Evolutionary conservation across 2,113 vertebrate genomes (phyloP).

Genomic region (Cricetomys ansorgei): DNA sequence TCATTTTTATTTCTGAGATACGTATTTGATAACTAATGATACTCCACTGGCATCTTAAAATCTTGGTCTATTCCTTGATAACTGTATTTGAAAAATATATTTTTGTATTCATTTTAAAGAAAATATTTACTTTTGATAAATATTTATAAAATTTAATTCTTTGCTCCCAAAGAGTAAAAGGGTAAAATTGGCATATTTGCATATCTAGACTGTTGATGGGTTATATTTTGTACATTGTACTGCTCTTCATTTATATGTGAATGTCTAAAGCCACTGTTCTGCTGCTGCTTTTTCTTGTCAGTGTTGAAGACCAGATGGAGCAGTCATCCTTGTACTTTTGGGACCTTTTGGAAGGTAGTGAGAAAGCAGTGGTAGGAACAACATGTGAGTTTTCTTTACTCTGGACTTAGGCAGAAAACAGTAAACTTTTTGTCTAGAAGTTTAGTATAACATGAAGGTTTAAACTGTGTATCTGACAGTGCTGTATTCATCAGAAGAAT

Average conservation of each 20-base stretch:
- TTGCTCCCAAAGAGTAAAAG: slow-evolving; percentile 47
- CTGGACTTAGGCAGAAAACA: slow-evolving; percentile 40
- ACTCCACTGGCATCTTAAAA: neutral
- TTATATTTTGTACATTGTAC: neutral
- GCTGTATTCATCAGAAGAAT: neutral
- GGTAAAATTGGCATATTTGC: neutral
- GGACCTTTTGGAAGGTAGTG: slow-evolving; percentile 95
- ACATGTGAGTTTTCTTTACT: slow-evolving; percentile 91
- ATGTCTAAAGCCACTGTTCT: slow-evolving; percentile 70
- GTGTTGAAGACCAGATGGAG: slow-evolving; percentile 95
- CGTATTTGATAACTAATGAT: neutral
- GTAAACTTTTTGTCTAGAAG: slow-evolving; percentile 9
- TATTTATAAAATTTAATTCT: neutral
- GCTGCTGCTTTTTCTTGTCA: slow-evolving; percentile 81
- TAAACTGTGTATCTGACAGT: slow-evolving; percentile 39
- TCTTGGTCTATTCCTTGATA: slow-evolving; percentile 33
- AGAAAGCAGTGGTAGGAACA: slow-evolving; percentile 94
- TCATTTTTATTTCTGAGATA: neutral
- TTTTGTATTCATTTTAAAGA: slow-evolving; percentile 40
- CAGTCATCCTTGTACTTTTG: slow-evolving; percentile 91
- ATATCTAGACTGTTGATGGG: neutral
- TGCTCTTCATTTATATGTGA: neutral
- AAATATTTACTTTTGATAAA: slow-evolving; percentile 26
- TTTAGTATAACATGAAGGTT: slow-evolving; percentile 40
- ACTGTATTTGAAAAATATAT: neutral